Base-by-base conservation (phyloP, 2,797 vertebrate genomes). In the Microctenopoma stevenorrisi region DNA sequence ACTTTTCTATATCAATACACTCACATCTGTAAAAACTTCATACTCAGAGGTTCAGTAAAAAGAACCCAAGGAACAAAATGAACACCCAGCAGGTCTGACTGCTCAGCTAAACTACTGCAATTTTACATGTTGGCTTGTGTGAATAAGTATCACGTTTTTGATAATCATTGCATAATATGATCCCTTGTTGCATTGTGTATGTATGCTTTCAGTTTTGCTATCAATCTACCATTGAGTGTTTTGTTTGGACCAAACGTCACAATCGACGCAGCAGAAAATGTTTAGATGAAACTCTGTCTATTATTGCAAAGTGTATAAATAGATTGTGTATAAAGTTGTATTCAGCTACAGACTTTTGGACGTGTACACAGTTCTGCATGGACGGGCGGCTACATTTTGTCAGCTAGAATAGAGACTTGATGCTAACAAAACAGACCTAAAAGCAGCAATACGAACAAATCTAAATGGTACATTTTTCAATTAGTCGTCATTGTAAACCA, bases 111-210 rank as follows among this genome's bases (percentile, higher is more conserved):
- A 18, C 35, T 50, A 37, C 43, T 55, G 28, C 51, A 66, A 40
- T 68, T 82, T 78, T 38, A 63, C 64, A 65, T 63, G 51, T 67
- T 62, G 44, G 50, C 73, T 79, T 54, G 56, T 71, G 64, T 72
- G 59, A 65, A 53, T 62, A 77, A 62, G 26, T 81, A 18, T 43
- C 54, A 16, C 47, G 5, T 67, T 79, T 85, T 86, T 80, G 64
- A 81, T 74, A 12, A 73, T 40, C 37, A 53, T 61, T 74, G 58
- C 52, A 74, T 67, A 30, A 48, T 74, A 76, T 51, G 52, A 64
- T 53, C 78, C 16, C 37, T 68, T 74, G 57, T 74, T 63, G 51
- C 3, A 62, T 53, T 64, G 70, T 74, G 50, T 75, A 38, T 38
- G 30, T 69, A 61, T 68, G 68, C 51, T 47, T 22, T 74, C 74